Evolutionary conservation across 2,888 invertebrate genomes (phyloP).

Genomic region (Epirrhoe alternata): DNA sequence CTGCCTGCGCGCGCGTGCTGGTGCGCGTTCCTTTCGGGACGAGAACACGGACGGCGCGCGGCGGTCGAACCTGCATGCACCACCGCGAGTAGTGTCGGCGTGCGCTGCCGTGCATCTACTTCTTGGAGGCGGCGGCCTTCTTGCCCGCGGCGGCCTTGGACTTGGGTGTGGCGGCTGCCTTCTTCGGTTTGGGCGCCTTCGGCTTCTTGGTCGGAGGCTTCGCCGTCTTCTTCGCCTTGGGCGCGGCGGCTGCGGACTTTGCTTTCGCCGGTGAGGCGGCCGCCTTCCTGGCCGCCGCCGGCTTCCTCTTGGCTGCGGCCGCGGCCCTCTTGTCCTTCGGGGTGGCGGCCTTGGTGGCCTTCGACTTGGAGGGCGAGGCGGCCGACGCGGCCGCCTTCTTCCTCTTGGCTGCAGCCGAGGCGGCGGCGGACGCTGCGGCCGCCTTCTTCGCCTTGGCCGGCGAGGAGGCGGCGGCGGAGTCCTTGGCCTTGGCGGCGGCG

Average conservation of each 20-base stretch:
- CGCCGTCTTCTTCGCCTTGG: slow-evolving; percentile 51
- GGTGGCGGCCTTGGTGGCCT: slow-evolving; percentile 21
- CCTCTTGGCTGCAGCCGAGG: slow-evolving; percentile 50
- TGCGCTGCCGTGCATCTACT: slow-evolving; percentile 39
- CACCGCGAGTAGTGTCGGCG: neutral
- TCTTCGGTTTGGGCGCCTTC: slow-evolving; percentile 59
- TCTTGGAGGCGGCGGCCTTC: slow-evolving; percentile 50
- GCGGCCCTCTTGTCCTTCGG: slow-evolving; percentile 37
- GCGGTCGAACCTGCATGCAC: slow-evolving; percentile 3
- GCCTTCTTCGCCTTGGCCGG: slow-evolving; percentile 42
- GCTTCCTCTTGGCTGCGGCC: slow-evolving; percentile 45
- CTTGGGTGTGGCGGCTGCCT: slow-evolving; percentile 37
- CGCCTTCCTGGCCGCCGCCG: slow-evolving; percentile 18
- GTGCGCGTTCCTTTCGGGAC: too few relatives aligned
- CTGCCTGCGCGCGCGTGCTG: too few relatives aligned
- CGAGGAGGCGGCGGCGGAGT: slow-evolving; percentile 41
- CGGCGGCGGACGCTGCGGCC: slow-evolving; percentile 33
- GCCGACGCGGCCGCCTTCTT: slow-evolving; percentile 45
- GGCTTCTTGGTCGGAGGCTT: slow-evolving; percentile 65
- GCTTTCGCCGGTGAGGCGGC: slow-evolving; percentile 29
- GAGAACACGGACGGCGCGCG: neutral
- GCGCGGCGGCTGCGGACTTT: slow-evolving; percentile 45
- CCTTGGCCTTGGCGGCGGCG: slow-evolving; percentile 41
- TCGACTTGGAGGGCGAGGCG: slow-evolving; percentile 50
- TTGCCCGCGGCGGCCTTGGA: slow-evolving; percentile 46